These are phyloP conservation scores for Anthopleura sola DNA, from an alignment of 64 coral and sea anemone genomes.

Conservation along the genomic window DNA sequence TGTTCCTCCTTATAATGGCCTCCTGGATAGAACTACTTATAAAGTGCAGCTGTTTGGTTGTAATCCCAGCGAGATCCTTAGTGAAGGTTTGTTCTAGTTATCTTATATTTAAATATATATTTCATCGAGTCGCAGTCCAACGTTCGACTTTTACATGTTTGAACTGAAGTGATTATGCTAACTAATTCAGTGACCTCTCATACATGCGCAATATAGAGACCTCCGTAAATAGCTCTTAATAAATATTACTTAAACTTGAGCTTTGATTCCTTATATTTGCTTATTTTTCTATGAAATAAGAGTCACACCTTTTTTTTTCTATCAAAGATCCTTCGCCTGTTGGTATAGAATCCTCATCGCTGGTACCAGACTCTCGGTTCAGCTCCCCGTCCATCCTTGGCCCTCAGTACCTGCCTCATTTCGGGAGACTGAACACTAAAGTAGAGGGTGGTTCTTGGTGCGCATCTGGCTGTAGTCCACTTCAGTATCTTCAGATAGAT, in stretches of 20 bases:
- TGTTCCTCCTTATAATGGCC: constrained; percentile 10
- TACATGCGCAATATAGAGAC: no score
- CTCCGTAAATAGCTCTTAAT: neutral
- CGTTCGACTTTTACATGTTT: no score
- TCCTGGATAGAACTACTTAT: neutral
- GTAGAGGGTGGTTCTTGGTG: constrained; percentile 34
- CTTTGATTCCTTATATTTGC: no score
- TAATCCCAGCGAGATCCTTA: neutral
- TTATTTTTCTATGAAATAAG: neutral
- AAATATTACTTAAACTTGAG: no score
- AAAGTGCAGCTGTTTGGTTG: constrained; percentile 11
- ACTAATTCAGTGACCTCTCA: no score
- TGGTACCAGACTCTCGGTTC: constrained; percentile 34
- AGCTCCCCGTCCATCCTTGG: constrained; percentile 11
- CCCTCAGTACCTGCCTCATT: neutral
- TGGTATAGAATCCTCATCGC: neutral
- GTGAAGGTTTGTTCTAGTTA: neutral
- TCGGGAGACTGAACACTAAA: constrained; percentile 27
- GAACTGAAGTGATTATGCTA: no score
- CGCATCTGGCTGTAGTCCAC: constrained; percentile 25
- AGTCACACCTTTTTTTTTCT: no score
- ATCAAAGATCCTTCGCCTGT: neutral
- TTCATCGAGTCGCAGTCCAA: no score
- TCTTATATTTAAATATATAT: no score
- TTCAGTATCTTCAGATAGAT: constrained; percentile 37